Evolutionary conservation across 2,888 invertebrate genomes (phyloP), one percentile per base, ranked within the genome.

Genomic region (Agriopis aurantiaria): DNA sequence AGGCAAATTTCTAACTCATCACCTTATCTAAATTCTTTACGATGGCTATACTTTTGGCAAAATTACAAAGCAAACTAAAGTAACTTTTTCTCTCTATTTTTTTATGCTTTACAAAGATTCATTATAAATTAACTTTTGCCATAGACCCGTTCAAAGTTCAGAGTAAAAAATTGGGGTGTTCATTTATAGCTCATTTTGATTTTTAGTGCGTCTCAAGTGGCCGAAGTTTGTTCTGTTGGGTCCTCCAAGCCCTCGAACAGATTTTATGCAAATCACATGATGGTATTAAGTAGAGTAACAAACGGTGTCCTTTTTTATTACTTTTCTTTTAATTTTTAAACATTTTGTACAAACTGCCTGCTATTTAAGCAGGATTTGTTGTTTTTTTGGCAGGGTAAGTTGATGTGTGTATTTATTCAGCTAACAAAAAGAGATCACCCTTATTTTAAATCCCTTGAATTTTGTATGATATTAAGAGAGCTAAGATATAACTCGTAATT

Each of bases 181-280:
- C 87, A 88, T 92, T 92, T 91, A 91, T 91, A 79, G 88, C 84
- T 87, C 83, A 86, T 92, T 91, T 84, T 82, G 88, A 90, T 91
- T 91, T 82, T 92, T 90, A 93, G 91, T 87, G 84, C 90, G 91
- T 89, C 83, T 90, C 84, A 85, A 88, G 87, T 83, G 85, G 83
- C 83, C 85, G 85, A 91, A 92, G 88, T 92, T 92, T 88, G 83
- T 86, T 83, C 84, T 80, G 83, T 83, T 82, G 84, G 84, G 80
- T 78, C 41, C 23, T 43, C n/a, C 4, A 45, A 52, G 17, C 45
- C 41, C 77, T 78, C 80, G 86, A 83, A 84, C 85, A 83, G 87
- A 87, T 90, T 92, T 93, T 92, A 93, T 93, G 93, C 89, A 93
- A 92, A 92, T 93, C 82, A 78, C 82, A 87, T 85, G 80, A 86